phyloP scores from a whole-genome alignment of 2,113 vertebrate genomes.

The Zosterops borbonicus region DNA sequence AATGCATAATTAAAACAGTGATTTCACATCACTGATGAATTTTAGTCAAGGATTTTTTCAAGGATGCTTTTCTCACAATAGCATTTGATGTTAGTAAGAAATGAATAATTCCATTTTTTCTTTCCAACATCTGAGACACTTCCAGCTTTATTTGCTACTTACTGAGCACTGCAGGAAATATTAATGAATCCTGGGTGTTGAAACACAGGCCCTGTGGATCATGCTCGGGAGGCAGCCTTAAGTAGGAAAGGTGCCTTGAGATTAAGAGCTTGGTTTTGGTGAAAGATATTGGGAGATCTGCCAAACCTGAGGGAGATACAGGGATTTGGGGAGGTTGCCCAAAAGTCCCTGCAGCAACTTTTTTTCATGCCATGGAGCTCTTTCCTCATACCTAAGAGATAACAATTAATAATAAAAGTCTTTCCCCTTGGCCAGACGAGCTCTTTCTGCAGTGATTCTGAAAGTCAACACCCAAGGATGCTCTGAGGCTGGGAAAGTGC shows the following conservation, averaged over 20 bases:
- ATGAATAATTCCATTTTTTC: too few species aligned
- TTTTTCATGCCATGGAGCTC: neutral
- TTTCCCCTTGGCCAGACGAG: neutral
- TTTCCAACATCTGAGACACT: too few species aligned
- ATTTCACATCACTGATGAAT: slow-evolving; percentile 49
- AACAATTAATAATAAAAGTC: neutral
- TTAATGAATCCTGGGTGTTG: too few species aligned
- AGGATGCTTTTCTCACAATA: too few species aligned
- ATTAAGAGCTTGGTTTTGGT: too few species aligned
- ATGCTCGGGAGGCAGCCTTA: too few species aligned
- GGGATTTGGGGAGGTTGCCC: neutral
- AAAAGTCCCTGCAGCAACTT: neutral
- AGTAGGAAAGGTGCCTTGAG: too few species aligned
- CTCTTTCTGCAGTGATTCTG: neutral
- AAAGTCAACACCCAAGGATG: neutral
- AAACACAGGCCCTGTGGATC: too few species aligned
- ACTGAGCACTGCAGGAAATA: too few species aligned
- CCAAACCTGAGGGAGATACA: neutral
- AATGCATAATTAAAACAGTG: slow-evolving; percentile 67
- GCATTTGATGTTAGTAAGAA: too few species aligned
- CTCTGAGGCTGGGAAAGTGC: neutral
- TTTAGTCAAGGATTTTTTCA: too few species aligned
- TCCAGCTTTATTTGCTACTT: too few species aligned
- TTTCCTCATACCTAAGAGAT: neutral
- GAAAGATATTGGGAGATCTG: neutral